A percentile compares a stretch with the other conserved stretches of the same genome.
phyloP scores from a whole-genome alignment of 2,888 invertebrate species.

The Eudemis profundana region DNA sequence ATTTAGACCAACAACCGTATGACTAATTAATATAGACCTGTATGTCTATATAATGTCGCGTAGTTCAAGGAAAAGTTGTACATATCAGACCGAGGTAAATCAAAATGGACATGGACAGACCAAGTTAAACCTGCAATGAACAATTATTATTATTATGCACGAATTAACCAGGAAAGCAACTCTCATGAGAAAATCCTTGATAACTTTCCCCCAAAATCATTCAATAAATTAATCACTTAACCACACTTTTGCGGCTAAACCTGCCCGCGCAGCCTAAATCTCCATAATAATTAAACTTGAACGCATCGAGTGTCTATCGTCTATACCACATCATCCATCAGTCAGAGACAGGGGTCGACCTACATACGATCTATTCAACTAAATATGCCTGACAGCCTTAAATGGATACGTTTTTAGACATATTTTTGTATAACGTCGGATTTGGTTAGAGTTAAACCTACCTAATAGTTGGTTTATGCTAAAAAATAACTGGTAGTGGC shows the following conservation, averaged over 20 bases:
- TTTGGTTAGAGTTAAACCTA: background rate
- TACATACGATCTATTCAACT: conserved; percentile 39
- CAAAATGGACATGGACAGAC: too few relatives aligned
- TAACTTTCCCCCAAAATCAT: conserved; percentile 1
- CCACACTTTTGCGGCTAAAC: conserved; percentile 40
- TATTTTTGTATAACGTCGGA: conserved; percentile 8
- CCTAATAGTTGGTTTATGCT: background rate
- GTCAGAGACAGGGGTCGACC: conserved; percentile 64
- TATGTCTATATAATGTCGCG: too few relatives aligned
- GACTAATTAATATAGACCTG: too few relatives aligned
- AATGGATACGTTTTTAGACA: conserved; percentile 14
- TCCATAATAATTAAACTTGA: conserved; percentile 44
- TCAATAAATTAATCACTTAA: conserved; percentile 27
- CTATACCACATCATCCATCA: conserved; percentile 76
- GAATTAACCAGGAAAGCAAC: too few relatives aligned
- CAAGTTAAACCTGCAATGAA: conserved; percentile 4
- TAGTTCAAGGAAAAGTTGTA: too few relatives aligned
- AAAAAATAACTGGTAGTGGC: too few relatives aligned
- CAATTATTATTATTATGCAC: too few relatives aligned
- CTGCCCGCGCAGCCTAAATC: conserved; percentile 29
- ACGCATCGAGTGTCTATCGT: conserved; percentile 74
- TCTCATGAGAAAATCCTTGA: background rate
- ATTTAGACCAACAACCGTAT: too few relatives aligned
- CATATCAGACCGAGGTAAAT: too few relatives aligned
- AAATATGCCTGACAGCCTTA: conserved; percentile 27